A percentile compares a stretch with the other conserved stretches of the same genome.
Evolutionary conservation across 2,113 vertebrate species (phyloP).

Genomic region (Aythya baeri): DNA sequence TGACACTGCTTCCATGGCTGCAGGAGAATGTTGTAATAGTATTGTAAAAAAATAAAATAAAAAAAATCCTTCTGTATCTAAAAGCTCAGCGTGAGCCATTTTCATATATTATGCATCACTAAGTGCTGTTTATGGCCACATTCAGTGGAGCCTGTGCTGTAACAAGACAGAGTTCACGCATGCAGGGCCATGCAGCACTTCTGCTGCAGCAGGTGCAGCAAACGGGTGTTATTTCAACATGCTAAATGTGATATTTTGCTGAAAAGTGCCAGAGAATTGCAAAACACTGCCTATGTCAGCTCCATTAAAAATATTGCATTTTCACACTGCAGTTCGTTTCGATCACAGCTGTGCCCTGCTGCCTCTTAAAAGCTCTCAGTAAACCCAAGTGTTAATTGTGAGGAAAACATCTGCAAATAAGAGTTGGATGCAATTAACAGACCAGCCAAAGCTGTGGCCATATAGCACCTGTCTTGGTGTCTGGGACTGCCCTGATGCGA

Average conservation of each 20-base stretch:
- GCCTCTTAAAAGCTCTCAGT: not conserved
- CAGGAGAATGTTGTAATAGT: not conserved
- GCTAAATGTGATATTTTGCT: not conserved
- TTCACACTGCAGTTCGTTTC: fast-evolving
- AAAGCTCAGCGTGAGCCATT: constrained; percentile 12
- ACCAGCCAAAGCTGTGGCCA: not conserved
- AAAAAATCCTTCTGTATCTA: not conserved
- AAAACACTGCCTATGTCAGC: not conserved
- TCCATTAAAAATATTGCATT: not conserved
- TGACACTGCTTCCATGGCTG: not conserved
- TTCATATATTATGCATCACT: constrained; percentile 27
- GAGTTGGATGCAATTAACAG: not conserved
- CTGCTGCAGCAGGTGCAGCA: fast-evolving
- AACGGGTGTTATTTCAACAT: not conserved
- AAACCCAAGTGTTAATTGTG: not conserved
- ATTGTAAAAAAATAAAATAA: not conserved
- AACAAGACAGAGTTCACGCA: not conserved
- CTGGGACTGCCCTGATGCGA: fast-evolving
- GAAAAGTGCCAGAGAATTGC: not conserved
- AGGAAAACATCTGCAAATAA: not conserved
- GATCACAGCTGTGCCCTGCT: not conserved
- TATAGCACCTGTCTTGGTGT: not conserved
- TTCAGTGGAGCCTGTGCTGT: not conserved
- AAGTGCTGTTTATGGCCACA: not conserved
- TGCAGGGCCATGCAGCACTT: not conserved